Percentiles rank a stretch among this genome's conserved stretches.
Conservation (phyloP, 2,797 vertebrate genomes). For the Gila robusta region DNA sequence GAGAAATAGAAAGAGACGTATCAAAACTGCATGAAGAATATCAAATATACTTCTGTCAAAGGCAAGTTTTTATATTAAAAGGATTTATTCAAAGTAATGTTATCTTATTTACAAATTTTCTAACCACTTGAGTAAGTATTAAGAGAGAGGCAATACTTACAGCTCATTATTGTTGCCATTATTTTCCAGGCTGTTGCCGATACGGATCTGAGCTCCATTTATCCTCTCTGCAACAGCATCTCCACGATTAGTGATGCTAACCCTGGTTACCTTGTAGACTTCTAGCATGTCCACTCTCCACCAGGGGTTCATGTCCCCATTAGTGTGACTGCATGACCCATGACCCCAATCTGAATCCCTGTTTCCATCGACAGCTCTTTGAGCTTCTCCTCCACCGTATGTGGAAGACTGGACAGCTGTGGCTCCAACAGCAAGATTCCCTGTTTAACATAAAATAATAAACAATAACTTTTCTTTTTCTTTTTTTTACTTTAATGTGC, state of each 20-base stretch:
- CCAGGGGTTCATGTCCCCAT: fast-evolving
- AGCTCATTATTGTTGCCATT: neutral
- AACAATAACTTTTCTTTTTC: too few relatives aligned
- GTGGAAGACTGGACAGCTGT: slow-evolving; percentile 8
- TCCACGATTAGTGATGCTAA: neutral
- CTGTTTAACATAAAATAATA: slow-evolving; percentile 1
- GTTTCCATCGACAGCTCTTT: neutral
- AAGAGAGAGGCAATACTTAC: neutral
- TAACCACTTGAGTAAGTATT: neutral
- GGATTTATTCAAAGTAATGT: neutral
- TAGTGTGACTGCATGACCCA: neutral
- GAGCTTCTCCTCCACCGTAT: fast-evolving
- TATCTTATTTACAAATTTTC: neutral
- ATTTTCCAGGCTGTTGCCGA: neutral
- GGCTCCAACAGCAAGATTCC: neutral
- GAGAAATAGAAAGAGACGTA: neutral
- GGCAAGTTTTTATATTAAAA: too few relatives aligned
- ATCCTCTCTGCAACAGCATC: neutral
- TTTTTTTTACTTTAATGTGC: too few relatives aligned
- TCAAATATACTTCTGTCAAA: neutral
- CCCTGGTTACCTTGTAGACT: neutral
- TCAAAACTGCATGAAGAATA: neutral
- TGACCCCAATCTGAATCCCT: fast-evolving
- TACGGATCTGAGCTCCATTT: neutral
- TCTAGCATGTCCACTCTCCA: neutral